Evolutionary conservation across 2,888 invertebrate species (phyloP), one percentile per base, ranked within the genome.

Genomic region (Matsumyia berberina): DNA sequence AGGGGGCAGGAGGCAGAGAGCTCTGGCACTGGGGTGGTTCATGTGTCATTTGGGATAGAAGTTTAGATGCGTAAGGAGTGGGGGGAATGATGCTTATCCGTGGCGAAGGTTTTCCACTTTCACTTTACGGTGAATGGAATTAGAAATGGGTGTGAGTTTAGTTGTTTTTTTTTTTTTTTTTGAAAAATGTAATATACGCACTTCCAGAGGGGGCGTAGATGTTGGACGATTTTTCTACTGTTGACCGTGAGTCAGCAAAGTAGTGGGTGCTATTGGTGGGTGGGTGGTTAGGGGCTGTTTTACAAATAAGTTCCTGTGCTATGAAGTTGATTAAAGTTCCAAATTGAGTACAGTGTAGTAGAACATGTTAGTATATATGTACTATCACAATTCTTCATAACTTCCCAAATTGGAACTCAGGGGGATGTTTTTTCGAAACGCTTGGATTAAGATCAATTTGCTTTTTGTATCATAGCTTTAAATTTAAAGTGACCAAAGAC

Each of bases 41-140:
- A 85, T 85, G 74, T 85, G 80, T 80, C 80, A 85, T 85, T 85
- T 74, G 80, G 85, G 85, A 85, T 85, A 80, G 74, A 66, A 70
- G 64, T 67, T 80, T 74, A 74, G 69, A 62, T 74, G 79, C 64
- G 57, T 19, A 42, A 12, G 39, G 42, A 39, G 51, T 11, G 37
- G 64, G 79, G 42, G 49, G 49, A 66, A 51, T 67, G 85, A 85
- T 85, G 74, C 70, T 85, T 70, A 70, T 74, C 80, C 85, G 69
- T 80, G 74, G 80, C 31, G 69, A 76, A 74, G 85, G 74, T 80
- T 78, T 85, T 77, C 74, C 58, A 80, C 80, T 80, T 80, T 80
- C 70, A 70, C 74, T 80, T 74, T 58, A 70, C 57, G 70, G 19
- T 74, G 69, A 72, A 79, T 55, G 64, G 77, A 72, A 72, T 82